Percentiles rank a stretch among this genome's conserved stretches.
These are phyloP conservation scores for Callospermophilus lateralis DNA, from an alignment of 2,113 vertebrate genomes.

Conservation along the genomic window DNA sequence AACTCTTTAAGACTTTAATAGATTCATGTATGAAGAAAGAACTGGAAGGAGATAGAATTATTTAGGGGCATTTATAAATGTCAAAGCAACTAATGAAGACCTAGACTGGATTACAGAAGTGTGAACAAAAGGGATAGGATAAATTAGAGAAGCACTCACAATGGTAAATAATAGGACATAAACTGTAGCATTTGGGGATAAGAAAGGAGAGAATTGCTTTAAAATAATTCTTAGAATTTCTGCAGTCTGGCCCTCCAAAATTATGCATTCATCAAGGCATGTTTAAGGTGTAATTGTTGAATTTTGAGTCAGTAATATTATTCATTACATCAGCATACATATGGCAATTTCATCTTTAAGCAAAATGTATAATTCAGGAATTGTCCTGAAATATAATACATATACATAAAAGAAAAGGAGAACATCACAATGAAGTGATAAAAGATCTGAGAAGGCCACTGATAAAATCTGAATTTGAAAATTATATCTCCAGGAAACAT, in stretches of 20 bases:
- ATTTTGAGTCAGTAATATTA: conserved; percentile 17
- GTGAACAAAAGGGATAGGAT: background rate
- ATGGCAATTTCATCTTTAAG: background rate
- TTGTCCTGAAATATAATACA: background rate
- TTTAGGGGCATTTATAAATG: background rate
- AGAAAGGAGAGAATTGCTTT: background rate
- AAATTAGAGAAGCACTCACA: background rate
- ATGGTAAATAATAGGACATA: background rate
- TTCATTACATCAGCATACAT: background rate
- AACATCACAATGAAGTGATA: background rate
- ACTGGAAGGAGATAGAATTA: background rate
- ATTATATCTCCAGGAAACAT: background rate
- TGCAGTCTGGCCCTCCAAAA: background rate
- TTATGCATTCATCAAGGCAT: background rate
- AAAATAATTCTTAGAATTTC: background rate
- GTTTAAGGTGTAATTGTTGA: background rate
- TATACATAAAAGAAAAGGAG: background rate
- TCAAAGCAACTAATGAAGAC: background rate
- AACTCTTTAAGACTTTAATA: background rate
- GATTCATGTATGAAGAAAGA: background rate
- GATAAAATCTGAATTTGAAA: background rate
- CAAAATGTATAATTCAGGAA: background rate
- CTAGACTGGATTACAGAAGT: background rate
- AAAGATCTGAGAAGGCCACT: background rate
- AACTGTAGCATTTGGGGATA: background rate